These are phyloP conservation scores for Propsilocerus akamusi DNA, from an alignment of 1,140 invertebrate species.

Conservation along the genomic window DNA sequence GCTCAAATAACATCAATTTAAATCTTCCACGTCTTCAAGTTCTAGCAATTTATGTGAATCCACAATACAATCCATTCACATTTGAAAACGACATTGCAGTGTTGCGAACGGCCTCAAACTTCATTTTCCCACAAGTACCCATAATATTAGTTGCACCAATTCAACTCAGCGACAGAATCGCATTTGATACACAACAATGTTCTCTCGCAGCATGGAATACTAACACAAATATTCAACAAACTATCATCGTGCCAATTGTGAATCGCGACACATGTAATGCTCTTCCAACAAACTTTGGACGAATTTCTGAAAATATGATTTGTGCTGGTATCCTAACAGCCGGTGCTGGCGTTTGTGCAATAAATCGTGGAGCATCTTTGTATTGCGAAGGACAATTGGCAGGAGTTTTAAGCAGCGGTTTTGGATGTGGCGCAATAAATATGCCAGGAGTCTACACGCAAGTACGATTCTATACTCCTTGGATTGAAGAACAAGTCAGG, in stretches of 20 bases:
- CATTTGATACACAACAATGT: background rate
- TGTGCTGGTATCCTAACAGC: background rate
- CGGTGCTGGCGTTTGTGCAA: background rate
- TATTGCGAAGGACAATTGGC: background rate
- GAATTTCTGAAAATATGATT: background rate
- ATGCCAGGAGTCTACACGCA: background rate
- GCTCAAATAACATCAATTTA: background rate
- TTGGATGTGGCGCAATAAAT: background rate
- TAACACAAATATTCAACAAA: background rate
- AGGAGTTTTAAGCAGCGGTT: background rate
- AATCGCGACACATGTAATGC: background rate
- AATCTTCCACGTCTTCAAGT: background rate
- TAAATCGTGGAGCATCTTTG: background rate
- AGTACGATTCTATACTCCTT: background rate
- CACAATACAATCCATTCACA: background rate
- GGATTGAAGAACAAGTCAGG: background rate
- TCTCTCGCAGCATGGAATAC: background rate
- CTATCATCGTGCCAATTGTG: background rate
- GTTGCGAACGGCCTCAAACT: background rate
- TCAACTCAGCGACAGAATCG: background rate
- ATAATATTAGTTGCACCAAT: background rate
- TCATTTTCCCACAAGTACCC: background rate
- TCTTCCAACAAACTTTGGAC: background rate
- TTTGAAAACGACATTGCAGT: background rate
- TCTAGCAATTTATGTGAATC: background rate